Conservation (phyloP, 2,113 vertebrate genomes). For the Oenanthe oenanthe region DNA sequence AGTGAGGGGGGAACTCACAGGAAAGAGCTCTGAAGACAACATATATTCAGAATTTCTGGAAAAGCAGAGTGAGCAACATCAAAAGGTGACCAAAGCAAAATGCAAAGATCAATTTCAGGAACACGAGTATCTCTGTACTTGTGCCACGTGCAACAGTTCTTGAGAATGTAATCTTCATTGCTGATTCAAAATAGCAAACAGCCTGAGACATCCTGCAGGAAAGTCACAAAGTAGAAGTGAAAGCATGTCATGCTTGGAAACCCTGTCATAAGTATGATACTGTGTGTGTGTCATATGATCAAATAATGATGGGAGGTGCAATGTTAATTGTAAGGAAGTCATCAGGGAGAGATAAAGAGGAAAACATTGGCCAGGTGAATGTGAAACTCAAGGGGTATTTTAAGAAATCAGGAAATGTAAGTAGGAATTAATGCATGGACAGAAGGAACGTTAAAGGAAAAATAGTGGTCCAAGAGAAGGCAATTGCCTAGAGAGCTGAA, state of each 20-base stretch:
- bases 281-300: not conserved
- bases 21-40: not conserved
- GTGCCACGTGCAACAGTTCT: rapidly evolving
- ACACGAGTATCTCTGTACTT: not conserved
- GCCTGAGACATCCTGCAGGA: not conserved
- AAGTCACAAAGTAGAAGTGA: not conserved
- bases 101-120: not conserved
- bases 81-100: not conserved
- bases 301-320: not conserved
- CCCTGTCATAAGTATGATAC: not conserved
- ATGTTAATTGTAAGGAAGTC: not conserved
- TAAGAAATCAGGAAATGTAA: not conserved
- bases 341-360: not conserved
- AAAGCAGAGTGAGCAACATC: not conserved
- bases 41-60: not conserved
- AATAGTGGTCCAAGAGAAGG: not conserved
- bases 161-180: not conserved
- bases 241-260: not conserved
- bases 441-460: not conserved
- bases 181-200: not conserved
- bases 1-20: not conserved
- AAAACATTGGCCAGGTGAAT: not conserved
- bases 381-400: not conserved
- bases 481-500: not conserved
- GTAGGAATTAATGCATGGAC: not conserved